A percentile compares a stretch with the other conserved stretches of the same genome.
Evolutionary conservation across 2,888 invertebrate species (phyloP).

Genomic region (Ophioninae sp.): DNA sequence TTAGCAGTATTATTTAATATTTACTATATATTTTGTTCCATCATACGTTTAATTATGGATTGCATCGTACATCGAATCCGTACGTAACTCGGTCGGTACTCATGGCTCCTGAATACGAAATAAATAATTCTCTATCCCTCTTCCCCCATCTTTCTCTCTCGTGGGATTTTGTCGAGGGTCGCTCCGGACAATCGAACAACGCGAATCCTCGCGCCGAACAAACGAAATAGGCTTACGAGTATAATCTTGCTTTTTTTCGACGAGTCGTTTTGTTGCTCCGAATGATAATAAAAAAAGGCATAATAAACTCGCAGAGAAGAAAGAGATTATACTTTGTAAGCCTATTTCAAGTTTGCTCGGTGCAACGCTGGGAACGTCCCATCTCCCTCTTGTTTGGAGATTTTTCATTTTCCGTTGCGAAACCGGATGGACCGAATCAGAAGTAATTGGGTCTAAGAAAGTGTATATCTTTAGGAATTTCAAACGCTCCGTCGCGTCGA

Average conservation of each 20-base stretch:
- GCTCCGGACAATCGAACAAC: constrained; percentile 29
- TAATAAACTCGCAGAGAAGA: constrained; percentile 30
- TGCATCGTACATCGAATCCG: too few species aligned
- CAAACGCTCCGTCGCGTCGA: constrained; percentile 2
- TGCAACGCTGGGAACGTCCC: neutral
- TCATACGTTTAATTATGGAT: too few species aligned
- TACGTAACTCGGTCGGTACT: too few species aligned
- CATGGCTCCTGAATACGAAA: too few species aligned
- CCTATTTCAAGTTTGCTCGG: constrained; percentile 22
- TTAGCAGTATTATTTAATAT: too few species aligned
- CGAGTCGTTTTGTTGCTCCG: constrained; percentile 18
- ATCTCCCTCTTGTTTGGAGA: neutral
- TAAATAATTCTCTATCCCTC: neutral
- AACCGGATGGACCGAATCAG: constrained; percentile 22
- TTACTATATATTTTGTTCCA: too few species aligned
- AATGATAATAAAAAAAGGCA: constrained; percentile 23
- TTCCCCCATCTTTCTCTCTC: neutral
- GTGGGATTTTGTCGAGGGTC: constrained; percentile 29
- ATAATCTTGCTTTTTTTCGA: constrained; percentile 51
- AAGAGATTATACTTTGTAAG: constrained; percentile 41
- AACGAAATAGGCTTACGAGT: constrained; percentile 59
- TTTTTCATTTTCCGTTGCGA: neutral
- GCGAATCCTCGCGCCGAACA: constrained; percentile 38
- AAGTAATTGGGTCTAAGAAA: constrained; percentile 36
- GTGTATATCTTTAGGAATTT: constrained; percentile 6